Evolutionary conservation across 2,888 invertebrate genomes (phyloP), one percentile per base, ranked within the genome.

Genomic region (Macrophya alboannulata): DNA sequence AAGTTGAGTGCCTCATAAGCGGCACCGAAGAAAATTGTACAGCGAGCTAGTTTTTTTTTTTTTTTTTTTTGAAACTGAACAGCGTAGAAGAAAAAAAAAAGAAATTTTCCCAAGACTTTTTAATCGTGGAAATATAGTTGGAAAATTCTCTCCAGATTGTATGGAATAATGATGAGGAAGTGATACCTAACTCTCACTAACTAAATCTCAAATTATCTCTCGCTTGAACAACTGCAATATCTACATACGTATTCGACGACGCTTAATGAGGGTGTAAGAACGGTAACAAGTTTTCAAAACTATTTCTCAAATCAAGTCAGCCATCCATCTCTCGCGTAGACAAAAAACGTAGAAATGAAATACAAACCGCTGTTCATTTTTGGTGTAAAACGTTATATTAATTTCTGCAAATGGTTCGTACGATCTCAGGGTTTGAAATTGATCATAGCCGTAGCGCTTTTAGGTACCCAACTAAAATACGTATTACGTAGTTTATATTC

Each of bases 1-100:
- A 74, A 74, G 72, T 74, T 74, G 45, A 74, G 72, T 43, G 72
- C 45, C 45, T 45, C 25, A 74, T 45, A 74, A 74, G 43, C 72
- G 72, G 12, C 4, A 45, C 10, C n/a, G n/a, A 45, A 45, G 72
- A 45, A 74, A 74, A 45, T 68, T 45, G 72, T 25, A 21, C 1
- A 74, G 72, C 25, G 25, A 74, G 40, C 71, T 31, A 31, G 1
- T 31, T 31, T 31, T 31, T 31, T 31, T 31, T 31, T 31, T 31
- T 31, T 31, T 31, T 31, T 68, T 68, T 65, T 65, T 68, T 68
- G 17, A 68, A 68, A 68, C 68, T 68, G 68, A 68, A 68, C 15
- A 68, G 4, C 55, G 17, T 25, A 37, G 17, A 25, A 37, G 25
- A 5, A 12, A 25, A 10, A 62, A 21, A 21, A 12, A 12, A 12